Base-by-base conservation (phyloP, 2,113 vertebrate genomes). In the Condylura cristata region DNA sequence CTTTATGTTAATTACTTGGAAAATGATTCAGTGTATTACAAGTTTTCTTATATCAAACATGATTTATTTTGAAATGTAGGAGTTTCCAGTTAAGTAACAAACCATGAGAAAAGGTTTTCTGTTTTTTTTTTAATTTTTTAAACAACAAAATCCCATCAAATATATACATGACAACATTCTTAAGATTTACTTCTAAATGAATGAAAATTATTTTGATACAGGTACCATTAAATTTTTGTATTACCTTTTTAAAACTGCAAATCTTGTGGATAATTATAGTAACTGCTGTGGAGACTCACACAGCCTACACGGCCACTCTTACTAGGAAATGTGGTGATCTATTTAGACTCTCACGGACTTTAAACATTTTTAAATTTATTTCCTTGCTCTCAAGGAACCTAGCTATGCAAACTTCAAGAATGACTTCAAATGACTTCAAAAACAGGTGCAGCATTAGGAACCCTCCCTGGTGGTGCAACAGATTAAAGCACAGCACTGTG, bases 11-110 rank as follows among this genome's bases (percentile, higher is more conserved):
- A 88, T 71, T 90, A 24, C 28, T 84, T 18, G 14, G 20, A 26
- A 91, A 79, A 80, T 60, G 18, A 83, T 68, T 70, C 32, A 76
- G 16, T 46, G 8, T 68, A 4, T 90, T 82, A 12, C 16, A 92
- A 9, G 71, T 56, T 79, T 80, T 86, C 34, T 90, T 75, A 61
- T n/a, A 89, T 60, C 46, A 90, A 78, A 95, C 3, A 30, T 32
- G 7, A 79, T 79, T 93, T 90, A 63, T 90, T 46, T 44, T 26
- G 18, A 90, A 87, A 46, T 66, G 17, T 66, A 87, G 2, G 6
- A 61, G 2, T 51, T 82, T 72, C 76, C n/a, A 58, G 37, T 70
- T 14, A 70, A 58, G 17, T 48, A 46, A 41, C 78, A 86, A 72
- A 72, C 46, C 6, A 28, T 72, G 51, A 90, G 28, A 11, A 28